Conservation (phyloP, 2,888 invertebrate species). For the Andrena flavipes region DNA sequence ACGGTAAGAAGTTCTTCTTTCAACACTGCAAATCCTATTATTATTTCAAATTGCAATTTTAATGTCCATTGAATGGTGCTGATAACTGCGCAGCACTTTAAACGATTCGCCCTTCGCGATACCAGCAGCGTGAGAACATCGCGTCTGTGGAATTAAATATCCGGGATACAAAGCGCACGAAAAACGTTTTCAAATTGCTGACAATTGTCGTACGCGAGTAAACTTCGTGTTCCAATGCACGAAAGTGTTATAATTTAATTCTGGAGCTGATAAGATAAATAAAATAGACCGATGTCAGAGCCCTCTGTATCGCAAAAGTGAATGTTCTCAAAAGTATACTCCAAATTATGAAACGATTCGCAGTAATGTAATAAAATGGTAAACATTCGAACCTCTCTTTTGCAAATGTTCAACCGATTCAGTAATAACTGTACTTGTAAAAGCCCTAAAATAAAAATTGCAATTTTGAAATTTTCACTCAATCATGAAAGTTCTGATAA, state of each 20-base stretch:
- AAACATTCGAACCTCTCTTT: too few species aligned
- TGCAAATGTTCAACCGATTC: too few species aligned
- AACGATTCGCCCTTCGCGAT: conserved; percentile 16
- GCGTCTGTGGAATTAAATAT: conserved; percentile 67
- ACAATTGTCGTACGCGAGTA: not conserved
- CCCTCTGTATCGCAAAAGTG: not conserved
- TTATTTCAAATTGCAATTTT: not conserved
- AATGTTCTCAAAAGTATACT: not conserved
- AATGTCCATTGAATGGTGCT: not conserved
- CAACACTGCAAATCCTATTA: not conserved
- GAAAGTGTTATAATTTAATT: conserved; percentile 23
- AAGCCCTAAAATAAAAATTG: too few species aligned
- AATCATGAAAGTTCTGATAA: too few species aligned
- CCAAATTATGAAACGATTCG: too few species aligned
- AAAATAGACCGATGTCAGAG: conserved; percentile 12
- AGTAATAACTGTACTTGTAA: too few species aligned
- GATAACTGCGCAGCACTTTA: not conserved
- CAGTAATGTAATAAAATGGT: too few species aligned
- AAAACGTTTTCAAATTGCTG: not conserved
- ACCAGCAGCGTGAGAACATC: conserved; percentile 46
- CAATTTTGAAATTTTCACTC: too few species aligned
- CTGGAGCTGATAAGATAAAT: not conserved
- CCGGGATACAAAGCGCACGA: conserved; percentile 46
- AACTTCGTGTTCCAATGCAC: conserved; percentile 2
- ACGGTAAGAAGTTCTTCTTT: too few species aligned